Evolutionary conservation across 2,113 vertebrate genomes (phyloP), one percentile per base, ranked within the genome.

Genomic region (Platysternon megacephalum): DNA sequence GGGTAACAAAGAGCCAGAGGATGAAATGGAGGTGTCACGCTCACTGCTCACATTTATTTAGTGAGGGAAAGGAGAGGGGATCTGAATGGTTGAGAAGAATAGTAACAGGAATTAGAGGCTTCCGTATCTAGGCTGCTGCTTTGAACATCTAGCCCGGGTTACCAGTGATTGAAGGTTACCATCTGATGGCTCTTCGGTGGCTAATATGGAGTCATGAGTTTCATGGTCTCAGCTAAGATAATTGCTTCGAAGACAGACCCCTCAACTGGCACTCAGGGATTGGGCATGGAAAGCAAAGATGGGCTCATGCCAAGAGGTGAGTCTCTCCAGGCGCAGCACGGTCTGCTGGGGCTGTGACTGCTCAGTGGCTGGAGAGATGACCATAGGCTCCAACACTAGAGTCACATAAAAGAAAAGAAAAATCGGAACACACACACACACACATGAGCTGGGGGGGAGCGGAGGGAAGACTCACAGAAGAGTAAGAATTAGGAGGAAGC

Each of bases 1-100:
- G 14, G 29, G 12, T 0, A 1, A 58, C 8, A 0, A 6, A n/a
- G n/a, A 42, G 56, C 4, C 2, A 44, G 19, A 53, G 28, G 28
- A 12, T 1, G 1, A 28, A 35, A 28, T 28, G 21, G 16, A 55
- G 80, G 19, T 9, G 24, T 26, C 72, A 6, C 39, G 2, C 8
- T 8, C 56, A 4, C 1, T 39, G 2, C 1, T 2, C 16, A 11
- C 4, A 0, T 5, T 39, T 3, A 24, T 2, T 19, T n/a, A 3
- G 12, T 0, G 55, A 32, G 49, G 84, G 79, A 13, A 74, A 21
- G 65, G 68, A 22, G 32, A 44, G 72, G 72, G 39, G 22, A 44
- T 22, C 72, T n/a, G 0, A 24, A 28, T 5, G 3, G 48, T 49
- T 42, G 49, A 42, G 78, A 2, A 0, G 65, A n/a, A 22, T 1